These are phyloP conservation scores for Eidolon dupreanum DNA, from an alignment of 2,797 vertebrate genomes.

Conservation along the genomic window DNA sequence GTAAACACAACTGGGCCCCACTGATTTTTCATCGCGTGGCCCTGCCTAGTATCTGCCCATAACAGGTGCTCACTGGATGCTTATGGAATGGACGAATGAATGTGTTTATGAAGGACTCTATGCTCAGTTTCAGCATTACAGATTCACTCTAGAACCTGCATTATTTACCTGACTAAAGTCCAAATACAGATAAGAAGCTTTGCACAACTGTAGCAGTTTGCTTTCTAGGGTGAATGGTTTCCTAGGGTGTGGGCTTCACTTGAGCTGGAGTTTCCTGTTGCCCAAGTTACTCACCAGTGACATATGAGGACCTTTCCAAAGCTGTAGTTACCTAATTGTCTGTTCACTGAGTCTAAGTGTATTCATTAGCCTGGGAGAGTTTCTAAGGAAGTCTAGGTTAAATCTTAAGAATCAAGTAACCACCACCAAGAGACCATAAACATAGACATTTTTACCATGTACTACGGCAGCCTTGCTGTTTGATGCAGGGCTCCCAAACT, in stretches of 20 bases:
- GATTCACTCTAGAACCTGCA: background rate
- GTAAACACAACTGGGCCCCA: background rate
- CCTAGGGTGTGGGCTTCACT: background rate
- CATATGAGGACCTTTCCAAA: background rate
- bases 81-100: background rate
- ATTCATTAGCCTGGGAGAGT: background rate
- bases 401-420: background rate
- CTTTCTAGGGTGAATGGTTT: background rate
- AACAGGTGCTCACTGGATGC: background rate
- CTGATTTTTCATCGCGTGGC: background rate
- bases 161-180: constrained; percentile 11
- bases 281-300: background rate
- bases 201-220: background rate
- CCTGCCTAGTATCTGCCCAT: background rate
- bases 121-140: background rate
- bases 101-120: background rate
- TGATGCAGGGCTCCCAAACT: background rate
- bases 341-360: background rate
- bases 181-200: constrained; percentile 24
- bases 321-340: background rate
- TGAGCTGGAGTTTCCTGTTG: background rate
- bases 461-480: background rate
- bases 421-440: background rate
- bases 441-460: background rate
- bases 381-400: background rate